Percentiles rank a stretch among this genome's conserved stretches.
Conservation (phyloP, 2,888 invertebrate genomes). For the Cryptophagus acutangulus region DNA sequence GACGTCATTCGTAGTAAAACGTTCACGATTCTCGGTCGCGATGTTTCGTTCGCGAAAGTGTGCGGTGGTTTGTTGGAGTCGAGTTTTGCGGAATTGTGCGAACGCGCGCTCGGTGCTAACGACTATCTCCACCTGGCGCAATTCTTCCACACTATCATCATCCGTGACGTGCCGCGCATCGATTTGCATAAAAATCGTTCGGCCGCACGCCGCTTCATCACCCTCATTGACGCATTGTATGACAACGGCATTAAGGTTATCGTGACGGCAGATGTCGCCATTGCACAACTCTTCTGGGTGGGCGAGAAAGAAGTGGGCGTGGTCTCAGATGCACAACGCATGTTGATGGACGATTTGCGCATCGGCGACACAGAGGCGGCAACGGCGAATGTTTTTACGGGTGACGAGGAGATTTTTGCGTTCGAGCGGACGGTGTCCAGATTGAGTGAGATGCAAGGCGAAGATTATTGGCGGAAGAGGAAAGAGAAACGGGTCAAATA, state of each 20-base stretch:
- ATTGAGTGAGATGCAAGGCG: slow-evolving; percentile 92
- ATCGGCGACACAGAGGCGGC: slow-evolving; percentile 70
- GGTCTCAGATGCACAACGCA: slow-evolving; percentile 67
- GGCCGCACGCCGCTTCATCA: slow-evolving; percentile 92
- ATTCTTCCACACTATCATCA: slow-evolving; percentile 91
- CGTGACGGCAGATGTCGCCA: slow-evolving; percentile 74
- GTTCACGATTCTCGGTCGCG: slow-evolving; percentile 82
- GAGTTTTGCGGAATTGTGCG: slow-evolving; percentile 85
- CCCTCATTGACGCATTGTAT: slow-evolving; percentile 93
- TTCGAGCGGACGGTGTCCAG: slow-evolving; percentile 91
- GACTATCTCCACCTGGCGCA: slow-evolving; percentile 92
- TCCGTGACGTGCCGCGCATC: slow-evolving; percentile 83
- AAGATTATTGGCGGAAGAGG: slow-evolving; percentile 77
- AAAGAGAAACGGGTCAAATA: slow-evolving; percentile 2
- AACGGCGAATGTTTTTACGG: slow-evolving; percentile 88
- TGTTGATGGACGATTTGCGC: slow-evolving; percentile 93
- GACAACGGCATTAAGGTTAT: slow-evolving; percentile 87
- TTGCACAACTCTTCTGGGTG: slow-evolving; percentile 67
- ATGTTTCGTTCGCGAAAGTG: slow-evolving; percentile 81
- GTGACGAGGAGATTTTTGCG: slow-evolving; percentile 97
- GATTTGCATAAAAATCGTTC: slow-evolving; percentile 67
- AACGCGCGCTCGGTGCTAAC: slow-evolving; percentile 85
- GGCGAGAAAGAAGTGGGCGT: slow-evolving; percentile 43
- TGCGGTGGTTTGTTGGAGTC: slow-evolving; percentile 90
- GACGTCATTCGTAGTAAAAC: slow-evolving; percentile 81